phyloP scores from a whole-genome alignment of 1,140 invertebrate species.

The roundworm (Caenorhabditis elegans) region DNA sequence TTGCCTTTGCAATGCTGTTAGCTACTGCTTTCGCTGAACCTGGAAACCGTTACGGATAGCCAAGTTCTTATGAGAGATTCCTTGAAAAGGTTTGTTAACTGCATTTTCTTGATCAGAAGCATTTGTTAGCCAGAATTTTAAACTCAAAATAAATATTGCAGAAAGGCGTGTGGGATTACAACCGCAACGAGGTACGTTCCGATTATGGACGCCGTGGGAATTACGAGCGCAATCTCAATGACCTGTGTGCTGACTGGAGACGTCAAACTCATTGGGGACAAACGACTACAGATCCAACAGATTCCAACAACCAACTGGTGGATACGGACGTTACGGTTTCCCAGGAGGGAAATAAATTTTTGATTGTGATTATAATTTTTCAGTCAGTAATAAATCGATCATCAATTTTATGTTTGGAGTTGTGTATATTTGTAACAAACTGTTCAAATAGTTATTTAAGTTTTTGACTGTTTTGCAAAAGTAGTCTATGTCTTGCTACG shows the following conservation, averaged over 20 bases:
- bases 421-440: too few relatives aligned
- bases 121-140: too few relatives aligned
- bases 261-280: constrained; percentile 22
- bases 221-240: background rate
- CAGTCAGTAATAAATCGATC: too few relatives aligned
- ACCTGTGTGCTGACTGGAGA: constrained; percentile 3
- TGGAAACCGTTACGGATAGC: constrained; percentile 25
- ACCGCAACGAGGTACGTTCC: background rate
- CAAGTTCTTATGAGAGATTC: constrained; percentile 13
- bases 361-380: too few relatives aligned
- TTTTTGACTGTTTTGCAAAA: too few relatives aligned
- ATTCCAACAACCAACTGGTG: constrained; percentile 5
- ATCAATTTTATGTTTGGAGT: too few relatives aligned
- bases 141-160: too few relatives aligned
- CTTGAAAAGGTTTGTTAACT: background rate
- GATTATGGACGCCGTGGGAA: constrained; percentile 6
- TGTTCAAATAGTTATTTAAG: too few relatives aligned
- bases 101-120: too few relatives aligned
- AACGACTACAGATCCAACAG: constrained; percentile 22
- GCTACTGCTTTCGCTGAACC: background rate
- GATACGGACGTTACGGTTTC: constrained; percentile 14
- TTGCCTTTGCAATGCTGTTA: background rate
- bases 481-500: too few relatives aligned
- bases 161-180: constrained; percentile 18
- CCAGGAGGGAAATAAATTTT: constrained; percentile 6